Conservation (phyloP, 2,888 invertebrate genomes). For the Himalopsyche kuldschensis region DNA sequence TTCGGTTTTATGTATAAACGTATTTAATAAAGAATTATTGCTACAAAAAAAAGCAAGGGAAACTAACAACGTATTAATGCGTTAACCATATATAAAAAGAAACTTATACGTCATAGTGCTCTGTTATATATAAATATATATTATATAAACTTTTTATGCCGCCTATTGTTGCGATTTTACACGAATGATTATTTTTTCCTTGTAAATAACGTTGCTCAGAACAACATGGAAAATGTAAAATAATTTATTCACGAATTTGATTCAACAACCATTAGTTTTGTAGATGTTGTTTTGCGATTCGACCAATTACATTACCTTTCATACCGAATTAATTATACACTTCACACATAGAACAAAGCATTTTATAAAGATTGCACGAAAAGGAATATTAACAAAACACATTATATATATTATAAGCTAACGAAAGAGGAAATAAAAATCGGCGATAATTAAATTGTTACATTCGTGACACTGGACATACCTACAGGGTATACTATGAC, state of each 20-base stretch:
- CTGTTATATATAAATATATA: no score
- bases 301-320: slow-evolving; percentile 1
- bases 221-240: not conserved
- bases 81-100: no score
- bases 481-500: not conserved
- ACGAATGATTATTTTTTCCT: not conserved
- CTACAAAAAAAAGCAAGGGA: no score
- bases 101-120: no score
- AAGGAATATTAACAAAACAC: slow-evolving; percentile 1
- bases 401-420: not conserved
- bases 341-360: slow-evolving; percentile 1
- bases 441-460: not conserved
- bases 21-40: no score
- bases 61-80: no score
- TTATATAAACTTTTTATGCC: no score
- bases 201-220: not conserved
- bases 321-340: not conserved
- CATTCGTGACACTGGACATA: not conserved
- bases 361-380: not conserved
- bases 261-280: not conserved
- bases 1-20: no score
- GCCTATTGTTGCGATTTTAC: not conserved
- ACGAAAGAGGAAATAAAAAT: not conserved
- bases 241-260: not conserved
- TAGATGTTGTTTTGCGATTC: not conserved